Conservation (phyloP, 1,140 invertebrate species). For the Bombus huntii region DNA sequence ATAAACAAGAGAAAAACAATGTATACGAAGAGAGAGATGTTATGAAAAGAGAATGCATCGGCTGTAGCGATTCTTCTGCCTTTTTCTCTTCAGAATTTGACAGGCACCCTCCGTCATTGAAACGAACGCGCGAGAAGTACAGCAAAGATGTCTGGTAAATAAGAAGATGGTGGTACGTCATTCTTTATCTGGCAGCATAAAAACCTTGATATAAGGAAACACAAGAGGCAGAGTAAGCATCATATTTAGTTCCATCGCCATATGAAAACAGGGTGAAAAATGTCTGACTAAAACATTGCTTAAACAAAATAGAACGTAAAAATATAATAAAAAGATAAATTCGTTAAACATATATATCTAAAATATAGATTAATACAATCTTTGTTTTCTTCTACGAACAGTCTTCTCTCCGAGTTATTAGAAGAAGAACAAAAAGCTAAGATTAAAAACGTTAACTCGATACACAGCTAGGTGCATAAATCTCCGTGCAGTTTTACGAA, state of each 20-base stretch:
- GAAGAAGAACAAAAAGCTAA: no score
- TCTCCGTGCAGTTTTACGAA: neutral
- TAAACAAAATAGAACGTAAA: neutral
- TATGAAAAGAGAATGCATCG: neutral
- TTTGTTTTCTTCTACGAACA: neutral
- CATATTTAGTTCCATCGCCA: neutral
- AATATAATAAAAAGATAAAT: neutral
- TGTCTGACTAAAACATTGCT: neutral
- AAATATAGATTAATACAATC: neutral
- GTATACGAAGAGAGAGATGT: neutral
- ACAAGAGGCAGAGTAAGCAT: neutral
- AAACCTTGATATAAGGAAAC: conserved; percentile 20
- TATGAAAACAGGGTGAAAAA: neutral
- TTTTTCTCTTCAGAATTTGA: conserved; percentile 48
- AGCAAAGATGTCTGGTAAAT: conserved; percentile 58
- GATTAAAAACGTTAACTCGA: neutral
- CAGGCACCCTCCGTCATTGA: conserved; percentile 57
- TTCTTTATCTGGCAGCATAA: conserved; percentile 35
- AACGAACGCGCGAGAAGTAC: conserved; percentile 54
- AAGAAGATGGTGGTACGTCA: conserved; percentile 53
- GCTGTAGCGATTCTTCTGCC: neutral
- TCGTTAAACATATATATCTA: neutral
- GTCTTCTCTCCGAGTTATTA: no score
- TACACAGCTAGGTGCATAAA: neutral
- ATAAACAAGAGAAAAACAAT: neutral